A percentile compares a stretch with the other conserved stretches of the same genome.
Evolutionary conservation across 2,888 invertebrate species (phyloP).

Genomic region (Acanthoscelides obtectus): DNA sequence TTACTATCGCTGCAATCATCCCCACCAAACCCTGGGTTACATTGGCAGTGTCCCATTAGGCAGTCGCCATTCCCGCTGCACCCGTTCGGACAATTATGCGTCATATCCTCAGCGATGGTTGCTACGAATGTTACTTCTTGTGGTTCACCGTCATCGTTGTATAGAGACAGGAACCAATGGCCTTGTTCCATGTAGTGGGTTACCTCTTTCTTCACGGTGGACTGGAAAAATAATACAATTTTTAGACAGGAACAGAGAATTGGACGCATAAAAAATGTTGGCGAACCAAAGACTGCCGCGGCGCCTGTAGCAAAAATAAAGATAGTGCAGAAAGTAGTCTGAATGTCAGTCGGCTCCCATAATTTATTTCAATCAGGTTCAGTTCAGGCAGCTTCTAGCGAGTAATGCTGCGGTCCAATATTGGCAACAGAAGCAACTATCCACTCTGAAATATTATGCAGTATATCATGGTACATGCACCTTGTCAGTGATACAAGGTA

Average conservation of each 20-base stretch:
- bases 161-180: constrained; percentile 92
- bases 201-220: constrained; percentile 85
- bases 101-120: constrained; percentile 85
- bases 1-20: constrained; percentile 95
- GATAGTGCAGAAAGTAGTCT: background rate
- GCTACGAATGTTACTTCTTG: constrained; percentile 84
- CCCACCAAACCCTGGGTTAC: constrained; percentile 94
- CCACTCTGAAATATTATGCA: no score
- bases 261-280: no score
- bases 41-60: constrained; percentile 89
- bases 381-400: no score
- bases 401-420: no score
- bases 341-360: no score
- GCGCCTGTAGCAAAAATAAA: no score
- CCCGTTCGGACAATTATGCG: constrained; percentile 91
- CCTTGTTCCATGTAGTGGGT: constrained; percentile 95
- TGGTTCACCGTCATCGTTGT: constrained; percentile 92
- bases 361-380: no score
- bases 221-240: constrained; percentile 48
- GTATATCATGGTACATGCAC: no score
- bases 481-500: no score
- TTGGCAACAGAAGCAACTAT: no score
- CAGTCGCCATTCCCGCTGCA: constrained; percentile 98
- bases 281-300: no score
- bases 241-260: constrained; percentile 1